Conservation (phyloP, 2,888 invertebrate species). For the Sinotaia quadrata region DNA sequence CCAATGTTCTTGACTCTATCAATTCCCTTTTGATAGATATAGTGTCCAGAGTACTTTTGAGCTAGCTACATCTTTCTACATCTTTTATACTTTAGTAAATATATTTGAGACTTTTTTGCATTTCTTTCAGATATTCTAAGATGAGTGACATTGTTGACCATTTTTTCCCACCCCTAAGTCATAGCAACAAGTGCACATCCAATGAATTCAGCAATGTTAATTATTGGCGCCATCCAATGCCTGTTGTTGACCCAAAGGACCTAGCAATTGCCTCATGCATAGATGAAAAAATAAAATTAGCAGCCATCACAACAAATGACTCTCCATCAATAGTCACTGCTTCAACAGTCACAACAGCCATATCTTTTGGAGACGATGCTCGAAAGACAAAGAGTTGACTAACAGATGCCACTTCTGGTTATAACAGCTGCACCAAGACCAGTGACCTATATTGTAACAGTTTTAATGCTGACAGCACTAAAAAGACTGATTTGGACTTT, state of each 20-base stretch:
- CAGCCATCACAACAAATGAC: not conserved
- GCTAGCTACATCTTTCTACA: too few relatives aligned
- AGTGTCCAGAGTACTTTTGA: too few relatives aligned
- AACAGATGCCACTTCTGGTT: not conserved
- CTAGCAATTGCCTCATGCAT: too few relatives aligned
- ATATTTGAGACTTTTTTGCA: not conserved
- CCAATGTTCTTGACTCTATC: too few relatives aligned
- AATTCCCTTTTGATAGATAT: too few relatives aligned
- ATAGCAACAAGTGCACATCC: slow-evolving; percentile 61
- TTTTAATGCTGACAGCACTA: too few relatives aligned
- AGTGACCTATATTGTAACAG: too few relatives aligned
- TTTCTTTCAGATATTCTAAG: slow-evolving; percentile 85
- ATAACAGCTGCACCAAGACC: too few relatives aligned
- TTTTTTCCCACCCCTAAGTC: slow-evolving; percentile 82
- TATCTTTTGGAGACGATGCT: not conserved
- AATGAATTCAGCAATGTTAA: slow-evolving; percentile 85
- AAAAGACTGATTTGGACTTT: too few relatives aligned
- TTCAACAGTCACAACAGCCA: not conserved
- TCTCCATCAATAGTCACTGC: not conserved
- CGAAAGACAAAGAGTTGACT: slow-evolving; percentile 28
- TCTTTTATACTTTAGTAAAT: too few relatives aligned
- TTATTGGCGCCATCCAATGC: slow-evolving; percentile 93
- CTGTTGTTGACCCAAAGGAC: slow-evolving; percentile 60
- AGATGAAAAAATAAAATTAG: slow-evolving; percentile 13
- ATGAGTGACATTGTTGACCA: slow-evolving; percentile 96